Percentiles rank a stretch among this genome's conserved stretches.
phyloP scores from a whole-genome alignment of 1,140 invertebrate genomes.

The Penaeus chinensis region DNA sequence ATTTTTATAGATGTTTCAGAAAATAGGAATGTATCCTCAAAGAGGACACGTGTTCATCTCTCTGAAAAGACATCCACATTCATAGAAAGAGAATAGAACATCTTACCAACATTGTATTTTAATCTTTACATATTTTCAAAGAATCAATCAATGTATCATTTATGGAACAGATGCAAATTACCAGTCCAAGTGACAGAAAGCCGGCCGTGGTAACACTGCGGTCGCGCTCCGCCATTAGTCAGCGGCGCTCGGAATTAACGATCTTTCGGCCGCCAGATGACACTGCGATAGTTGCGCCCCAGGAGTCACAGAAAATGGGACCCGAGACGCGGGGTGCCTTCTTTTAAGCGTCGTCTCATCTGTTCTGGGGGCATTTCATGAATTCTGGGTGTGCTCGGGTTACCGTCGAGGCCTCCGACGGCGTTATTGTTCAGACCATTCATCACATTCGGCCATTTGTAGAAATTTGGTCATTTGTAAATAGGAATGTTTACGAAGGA shows the following conservation, averaged over 20 bases:
- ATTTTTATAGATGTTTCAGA: too few relatives aligned
- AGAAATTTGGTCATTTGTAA: too few relatives aligned
- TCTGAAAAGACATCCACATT: too few relatives aligned
- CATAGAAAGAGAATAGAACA: too few relatives aligned
- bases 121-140: too few relatives aligned
- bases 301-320: conserved; percentile 33
- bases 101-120: too few relatives aligned
- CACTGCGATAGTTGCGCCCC: conserved; percentile 36
- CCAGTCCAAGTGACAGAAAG: not conserved
- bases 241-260: conserved; percentile 35
- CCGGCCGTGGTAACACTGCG: conserved; percentile 2
- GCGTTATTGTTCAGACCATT: not conserved
- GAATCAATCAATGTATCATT: too few relatives aligned
- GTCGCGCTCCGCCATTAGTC: conserved; percentile 20
- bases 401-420: not conserved
- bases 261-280: conserved; percentile 32
- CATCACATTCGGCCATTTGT: too few relatives aligned
- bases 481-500: too few relatives aligned
- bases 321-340: not conserved
- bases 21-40: too few relatives aligned
- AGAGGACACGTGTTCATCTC: too few relatives aligned
- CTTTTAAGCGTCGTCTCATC: conserved; percentile 11
- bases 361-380: conserved; percentile 5
- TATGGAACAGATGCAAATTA: too few relatives aligned
- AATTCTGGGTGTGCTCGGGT: not conserved